Conservation (phyloP, 2,888 invertebrate genomes). For the Pammene fasciana region DNA sequence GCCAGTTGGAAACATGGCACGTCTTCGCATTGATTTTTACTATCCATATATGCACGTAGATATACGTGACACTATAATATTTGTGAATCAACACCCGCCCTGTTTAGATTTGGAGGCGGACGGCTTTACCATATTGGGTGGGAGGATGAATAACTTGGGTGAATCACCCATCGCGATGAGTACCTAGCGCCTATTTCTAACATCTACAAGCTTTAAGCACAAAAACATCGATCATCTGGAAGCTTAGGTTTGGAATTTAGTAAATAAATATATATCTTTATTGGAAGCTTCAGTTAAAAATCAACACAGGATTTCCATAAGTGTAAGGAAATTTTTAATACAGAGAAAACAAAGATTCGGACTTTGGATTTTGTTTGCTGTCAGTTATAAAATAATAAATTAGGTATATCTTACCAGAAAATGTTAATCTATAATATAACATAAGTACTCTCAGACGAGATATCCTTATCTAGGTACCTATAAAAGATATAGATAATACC, state of each 20-base stretch:
- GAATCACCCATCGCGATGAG: conserved; percentile 25
- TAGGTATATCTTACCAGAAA: too few species aligned
- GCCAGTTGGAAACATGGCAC: conserved; percentile 7
- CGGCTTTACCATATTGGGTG: conserved; percentile 23
- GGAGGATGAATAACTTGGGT: conserved; percentile 29
- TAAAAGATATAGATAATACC: neutral
- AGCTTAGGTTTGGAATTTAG: neutral
- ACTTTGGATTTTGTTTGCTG: too few species aligned
- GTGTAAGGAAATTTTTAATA: too few species aligned
- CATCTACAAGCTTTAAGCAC: neutral
- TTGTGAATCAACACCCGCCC: conserved; percentile 21
- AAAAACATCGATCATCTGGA: too few species aligned
- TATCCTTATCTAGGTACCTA: too few species aligned
- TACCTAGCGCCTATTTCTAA: conserved; percentile 13
- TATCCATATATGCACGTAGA: conserved; percentile 14
- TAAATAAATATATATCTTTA: too few species aligned
- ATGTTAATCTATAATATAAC: too few species aligned
- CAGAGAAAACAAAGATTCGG: too few species aligned
- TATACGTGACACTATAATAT: conserved; percentile 27
- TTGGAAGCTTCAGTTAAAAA: too few species aligned
- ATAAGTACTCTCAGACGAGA: too few species aligned
- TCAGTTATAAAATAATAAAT: too few species aligned
- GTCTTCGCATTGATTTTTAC: conserved; percentile 20
- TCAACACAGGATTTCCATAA: too few species aligned
- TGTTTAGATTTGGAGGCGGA: conserved; percentile 24